Evolutionary conservation across 2,113 vertebrate species (phyloP), one percentile per base, ranked within the genome.

Genomic region (Bos javanicus): DNA sequence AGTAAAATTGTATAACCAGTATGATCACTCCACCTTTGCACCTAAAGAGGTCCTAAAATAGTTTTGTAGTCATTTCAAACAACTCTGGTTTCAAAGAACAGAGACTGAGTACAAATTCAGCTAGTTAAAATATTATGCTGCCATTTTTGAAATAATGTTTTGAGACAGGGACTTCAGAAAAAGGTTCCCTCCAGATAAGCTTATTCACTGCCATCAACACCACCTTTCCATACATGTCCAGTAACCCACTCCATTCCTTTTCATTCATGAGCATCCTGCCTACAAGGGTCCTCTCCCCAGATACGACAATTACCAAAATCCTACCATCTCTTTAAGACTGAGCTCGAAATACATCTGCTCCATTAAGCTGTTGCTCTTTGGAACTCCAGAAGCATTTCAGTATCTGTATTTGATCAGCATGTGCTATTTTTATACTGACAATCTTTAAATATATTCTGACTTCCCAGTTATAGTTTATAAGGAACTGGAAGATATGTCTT

Each of bases 401-500:
- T 43, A 90, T 71, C 92, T 89, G 46, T 82, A 87, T 36, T 81
- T 91, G 33, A 82, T 85, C 60, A 86, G 19, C 48, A 91, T 30
- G 17, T 52, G 71, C 33, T 94, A 82, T 78, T 86, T 88, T 92
- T 95, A 95, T 46, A 9, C 3, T 19, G 67, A 96, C 13, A 21
- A 82, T 85, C 33, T 94, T 89, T 95, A 93, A 74, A 60, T 78
- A 87, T 39, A 95, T 67, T 96, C 92, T 91, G 48, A 76, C 33
- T 95, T 91, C 25, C 74, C 16, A 57, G 56, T 43, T 93, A 85
- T 2, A 91, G 16, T 94, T 94, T 64, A 93, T 26, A 92, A 74
- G 60, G 60, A 62, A 52, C 71, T 74, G 21, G 54, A 95, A 89
- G 54, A 62, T 8, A 78, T 7, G 80, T 52, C 33, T 43, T 91